phyloP scores from a whole-genome alignment of 1,140 invertebrate genomes.

The Sarcophaga peregrina region DNA sequence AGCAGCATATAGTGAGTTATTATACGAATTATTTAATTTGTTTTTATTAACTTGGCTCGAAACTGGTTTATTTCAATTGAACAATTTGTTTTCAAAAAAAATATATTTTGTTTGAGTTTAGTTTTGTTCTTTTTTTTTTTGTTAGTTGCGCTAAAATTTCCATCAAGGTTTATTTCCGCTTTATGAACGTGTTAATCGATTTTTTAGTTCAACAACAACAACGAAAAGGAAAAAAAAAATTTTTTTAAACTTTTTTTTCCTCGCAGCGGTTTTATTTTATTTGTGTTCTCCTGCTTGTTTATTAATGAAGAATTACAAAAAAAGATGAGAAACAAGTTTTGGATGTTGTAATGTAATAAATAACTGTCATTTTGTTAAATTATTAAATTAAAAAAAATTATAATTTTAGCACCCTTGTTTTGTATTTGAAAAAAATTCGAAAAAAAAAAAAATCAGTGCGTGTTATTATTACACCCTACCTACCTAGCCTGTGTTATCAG shows the following conservation, averaged over 20 bases:
- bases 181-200: slow-evolving; percentile 44
- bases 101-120: not conserved
- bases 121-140: not conserved
- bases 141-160: slow-evolving; percentile 33
- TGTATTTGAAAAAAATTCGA: not conserved
- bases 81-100: not conserved
- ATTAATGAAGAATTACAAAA: not conserved
- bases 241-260: too few species aligned
- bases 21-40: too few species aligned
- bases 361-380: slow-evolving; percentile 10
- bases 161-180: slow-evolving; percentile 44
- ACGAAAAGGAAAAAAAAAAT: too few species aligned
- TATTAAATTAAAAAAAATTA: not conserved
- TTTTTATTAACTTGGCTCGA: not conserved
- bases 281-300: not conserved
- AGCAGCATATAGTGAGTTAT: too few species aligned
- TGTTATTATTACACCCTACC: not conserved
- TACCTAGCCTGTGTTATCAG: too few species aligned
- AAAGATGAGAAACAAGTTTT: not conserved
- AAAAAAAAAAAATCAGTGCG: not conserved
- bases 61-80: not conserved
- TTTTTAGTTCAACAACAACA: slow-evolving; percentile 1
- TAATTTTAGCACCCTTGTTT: not conserved
- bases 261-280: not conserved
- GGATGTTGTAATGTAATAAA: not conserved